Base-by-base conservation (phyloP, 2,113 vertebrate genomes). In the Tupaia tana region DNA sequence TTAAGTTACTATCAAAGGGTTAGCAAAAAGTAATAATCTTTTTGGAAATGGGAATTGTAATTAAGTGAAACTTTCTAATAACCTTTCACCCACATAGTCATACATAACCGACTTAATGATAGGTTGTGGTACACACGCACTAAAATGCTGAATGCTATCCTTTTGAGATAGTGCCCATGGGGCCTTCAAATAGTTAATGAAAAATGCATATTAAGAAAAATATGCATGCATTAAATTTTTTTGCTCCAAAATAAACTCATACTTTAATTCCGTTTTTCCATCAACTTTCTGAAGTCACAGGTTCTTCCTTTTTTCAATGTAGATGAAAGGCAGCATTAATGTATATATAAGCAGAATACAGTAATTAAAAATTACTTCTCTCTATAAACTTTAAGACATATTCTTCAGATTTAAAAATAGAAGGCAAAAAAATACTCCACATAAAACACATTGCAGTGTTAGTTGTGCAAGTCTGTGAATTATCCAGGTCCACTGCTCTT, bases 1-100 rank as follows among this genome's bases (percentile, higher is more conserved):
- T 89, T 54, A 95, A 95, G n/a, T 85, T 29, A 91, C 34, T 92
- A 91, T 3, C 66, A 90, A n/a, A n/a, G 61, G 54, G 67, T 69
- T 83, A 93, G n/a, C 25, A 54, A 81, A 90, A 19, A 74, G 7
- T 59, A 27, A 89, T 74, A 93, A 79, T 84, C 31, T 64, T 66
- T 95, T 82, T 29, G 27, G 71, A 94, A 96, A 69, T 66, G 34
- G 52, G 14, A 91, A 95, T 5, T 86, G 15, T 75, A 20, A 91
- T 69, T 79, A 82, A 73, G 2, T 86, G 27, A 91, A 93, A 86
- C 10, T 29, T 81, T 89, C 86, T 66, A 13, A 4, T 87, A 61
- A 87, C 78, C 84, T 71, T 66, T 96, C 61, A 80, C 43, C 34
- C 24, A 85, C 3, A 59, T 59, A 93, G 11, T 73, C 29, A 94